These are phyloP conservation scores for Pemphredon lugubris DNA, from an alignment of 2,888 invertebrate genomes.

Conservation along the genomic window DNA sequence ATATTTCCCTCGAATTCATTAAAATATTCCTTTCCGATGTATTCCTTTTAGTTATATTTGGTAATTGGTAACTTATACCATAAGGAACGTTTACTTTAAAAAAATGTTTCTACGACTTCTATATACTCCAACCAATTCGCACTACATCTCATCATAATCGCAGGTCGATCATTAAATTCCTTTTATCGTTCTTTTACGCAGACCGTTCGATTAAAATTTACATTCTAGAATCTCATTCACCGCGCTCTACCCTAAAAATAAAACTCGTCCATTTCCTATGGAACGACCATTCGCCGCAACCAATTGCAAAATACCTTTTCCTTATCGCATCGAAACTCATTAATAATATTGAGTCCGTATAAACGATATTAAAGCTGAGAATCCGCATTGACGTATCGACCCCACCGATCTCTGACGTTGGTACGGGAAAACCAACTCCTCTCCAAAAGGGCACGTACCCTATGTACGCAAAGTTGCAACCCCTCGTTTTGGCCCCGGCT, in stretches of 20 bases:
- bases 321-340: conserved; percentile 33
- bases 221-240: background rate
- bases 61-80: too few species aligned
- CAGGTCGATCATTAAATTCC: too few species aligned
- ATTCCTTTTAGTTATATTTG: too few species aligned
- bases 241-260: background rate
- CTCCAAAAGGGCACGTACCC: conserved; percentile 23
- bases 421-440: conserved; percentile 5
- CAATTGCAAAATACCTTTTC: background rate
- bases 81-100: too few species aligned
- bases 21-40: too few species aligned
- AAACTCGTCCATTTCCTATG: background rate
- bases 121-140: too few species aligned
- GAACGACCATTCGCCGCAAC: background rate
- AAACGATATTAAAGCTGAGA: conserved; percentile 22
- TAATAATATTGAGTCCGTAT: conserved; percentile 36
- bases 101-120: too few species aligned
- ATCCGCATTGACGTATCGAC: conserved; percentile 35
- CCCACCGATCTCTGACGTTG: conserved; percentile 31
- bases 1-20: too few species aligned
- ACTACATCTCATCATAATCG: too few species aligned
- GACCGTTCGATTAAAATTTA: too few species aligned
- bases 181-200: too few species aligned
- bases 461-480: conserved; percentile 33
- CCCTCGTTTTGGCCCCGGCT: conserved; percentile 10